Evolutionary conservation across 2,113 vertebrate species (phyloP), one percentile per base, ranked within the genome.

Genomic region (Myrmophylax atrothorax): DNA sequence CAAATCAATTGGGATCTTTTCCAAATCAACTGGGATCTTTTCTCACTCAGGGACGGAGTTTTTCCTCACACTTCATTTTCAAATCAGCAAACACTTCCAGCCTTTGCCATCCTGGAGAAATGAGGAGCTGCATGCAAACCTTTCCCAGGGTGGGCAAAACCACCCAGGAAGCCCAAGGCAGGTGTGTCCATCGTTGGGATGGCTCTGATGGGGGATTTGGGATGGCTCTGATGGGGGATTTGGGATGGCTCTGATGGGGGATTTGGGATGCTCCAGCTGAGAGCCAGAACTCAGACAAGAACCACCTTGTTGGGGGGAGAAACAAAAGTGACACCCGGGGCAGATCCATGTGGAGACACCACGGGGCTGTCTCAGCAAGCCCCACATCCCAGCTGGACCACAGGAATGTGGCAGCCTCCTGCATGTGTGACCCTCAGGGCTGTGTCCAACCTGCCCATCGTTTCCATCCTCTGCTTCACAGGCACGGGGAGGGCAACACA

Each of bases 271-370:
- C 26, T 55, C 89, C 73, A 33, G 78, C 33, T 0, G 0, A 52
- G 23, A 68, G 33, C 9, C 44, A 33, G n/a, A 0, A 0, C 28
- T 24, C 0, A 0, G 73, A 85, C 58, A 64, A 56, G 47, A 80
- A 20, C 18, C 35, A 67, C 53, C 18, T 35, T 46, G 24, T 14
- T 3, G 1, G 23, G 40, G 75, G 17, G 12, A 69, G 62, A 23
- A 60, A 26, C 33, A 79, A 28, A 0, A 26, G 26, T 2, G 78
- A 79, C 22, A 25, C 55, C 2, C 33, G 7, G 4, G 6, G 84
- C 47, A 59, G 78, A 23, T n/a, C 52, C 17, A n/a, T n/a, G 12
- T 19, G 6, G 5, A 10, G 37, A 42, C 67, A 72, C 52, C 40
- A 40, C 0, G 0, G 63, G 52, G 31, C 66, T 46, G 35, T 23